Percentiles rank a stretch among this genome's conserved stretches.
These are phyloP conservation scores for Ophiothrix spiculata DNA, from an alignment of 35 echinoderm and acorn worm species.

Conservation along the genomic window DNA sequence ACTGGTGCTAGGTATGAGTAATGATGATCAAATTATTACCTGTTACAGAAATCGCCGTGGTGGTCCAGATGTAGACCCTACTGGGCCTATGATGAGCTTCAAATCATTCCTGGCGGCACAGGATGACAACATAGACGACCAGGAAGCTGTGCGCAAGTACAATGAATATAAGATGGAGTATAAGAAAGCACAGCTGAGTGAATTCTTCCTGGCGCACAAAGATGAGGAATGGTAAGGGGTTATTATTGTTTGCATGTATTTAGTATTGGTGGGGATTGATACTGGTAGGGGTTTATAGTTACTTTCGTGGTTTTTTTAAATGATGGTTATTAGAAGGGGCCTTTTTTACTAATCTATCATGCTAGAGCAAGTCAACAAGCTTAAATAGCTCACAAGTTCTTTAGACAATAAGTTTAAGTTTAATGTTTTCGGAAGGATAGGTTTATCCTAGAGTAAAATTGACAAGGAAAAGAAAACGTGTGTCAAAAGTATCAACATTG, in stretches of 20 bases:
- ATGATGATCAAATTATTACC: background rate
- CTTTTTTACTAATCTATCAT: too few relatives aligned
- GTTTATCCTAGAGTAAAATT: too few relatives aligned
- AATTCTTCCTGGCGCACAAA: constrained; percentile 97
- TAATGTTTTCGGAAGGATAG: too few relatives aligned
- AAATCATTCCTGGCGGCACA: constrained; percentile 91
- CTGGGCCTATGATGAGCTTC: constrained; percentile 72
- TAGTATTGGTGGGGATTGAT: too few relatives aligned
- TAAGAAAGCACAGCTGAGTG: constrained; percentile 83
- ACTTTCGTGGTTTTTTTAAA: too few relatives aligned
- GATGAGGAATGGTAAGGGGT: constrained; percentile 94
- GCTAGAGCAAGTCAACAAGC: too few relatives aligned
- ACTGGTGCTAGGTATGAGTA: background rate
- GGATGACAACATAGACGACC: constrained; percentile 96
- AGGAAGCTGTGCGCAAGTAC: constrained; percentile 94
- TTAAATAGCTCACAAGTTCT: too few relatives aligned
- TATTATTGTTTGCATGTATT: background rate
- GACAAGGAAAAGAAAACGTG: too few relatives aligned
- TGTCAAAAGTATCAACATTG: too few relatives aligned
- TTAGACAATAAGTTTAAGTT: too few relatives aligned
- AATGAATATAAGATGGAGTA: constrained; percentile 99
- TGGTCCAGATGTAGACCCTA: constrained; percentile 11
- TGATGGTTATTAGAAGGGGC: too few relatives aligned
- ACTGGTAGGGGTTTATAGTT: too few relatives aligned
- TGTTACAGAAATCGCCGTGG: constrained; percentile 11